A percentile compares a stretch with the other conserved stretches of the same genome.
These are phyloP conservation scores for Anthopleura xanthogrammica DNA, from an alignment of 92 coral and sea anemone genomes.

Conservation along the genomic window DNA sequence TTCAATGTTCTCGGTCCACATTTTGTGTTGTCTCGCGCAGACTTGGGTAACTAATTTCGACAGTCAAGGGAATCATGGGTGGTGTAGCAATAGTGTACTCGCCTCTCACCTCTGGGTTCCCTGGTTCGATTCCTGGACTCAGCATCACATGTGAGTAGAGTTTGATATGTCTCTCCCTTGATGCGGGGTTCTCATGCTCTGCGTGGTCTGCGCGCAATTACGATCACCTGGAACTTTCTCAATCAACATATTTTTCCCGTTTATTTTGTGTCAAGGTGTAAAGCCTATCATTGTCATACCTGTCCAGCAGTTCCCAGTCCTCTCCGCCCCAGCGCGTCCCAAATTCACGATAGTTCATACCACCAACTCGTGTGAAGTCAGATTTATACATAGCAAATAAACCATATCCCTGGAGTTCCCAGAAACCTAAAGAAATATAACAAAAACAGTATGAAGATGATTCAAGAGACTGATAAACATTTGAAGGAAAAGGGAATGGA, in stretches of 20 bases:
- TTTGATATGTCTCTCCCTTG: too few species aligned
- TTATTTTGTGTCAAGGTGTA: background rate
- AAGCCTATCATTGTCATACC: slow-evolving; percentile 37
- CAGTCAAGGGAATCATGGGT: too few species aligned
- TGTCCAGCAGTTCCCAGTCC: slow-evolving; percentile 99
- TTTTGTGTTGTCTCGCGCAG: too few species aligned
- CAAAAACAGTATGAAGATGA: background rate
- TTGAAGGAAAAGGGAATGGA: too few species aligned
- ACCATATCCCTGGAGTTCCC: slow-evolving; percentile 97
- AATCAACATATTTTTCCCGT: background rate
- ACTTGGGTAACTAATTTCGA: too few species aligned
- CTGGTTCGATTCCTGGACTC: too few species aligned
- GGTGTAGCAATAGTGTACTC: too few species aligned
- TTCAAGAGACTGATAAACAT: background rate
- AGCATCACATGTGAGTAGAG: too few species aligned
- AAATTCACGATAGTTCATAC: slow-evolving; percentile 91
- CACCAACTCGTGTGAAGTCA: slow-evolving; percentile 90
- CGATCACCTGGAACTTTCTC: background rate
- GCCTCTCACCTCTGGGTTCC: too few species aligned
- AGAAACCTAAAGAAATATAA: slow-evolving; percentile 58
- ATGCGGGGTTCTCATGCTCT: too few species aligned
- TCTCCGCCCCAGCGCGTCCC: slow-evolving; percentile 98
- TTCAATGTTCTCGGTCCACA: too few species aligned
- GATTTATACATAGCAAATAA: slow-evolving; percentile 93
- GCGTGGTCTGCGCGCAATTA: too few species aligned